phyloP scores from a whole-genome alignment of 1,140 invertebrate species.

The Atta texana region DNA sequence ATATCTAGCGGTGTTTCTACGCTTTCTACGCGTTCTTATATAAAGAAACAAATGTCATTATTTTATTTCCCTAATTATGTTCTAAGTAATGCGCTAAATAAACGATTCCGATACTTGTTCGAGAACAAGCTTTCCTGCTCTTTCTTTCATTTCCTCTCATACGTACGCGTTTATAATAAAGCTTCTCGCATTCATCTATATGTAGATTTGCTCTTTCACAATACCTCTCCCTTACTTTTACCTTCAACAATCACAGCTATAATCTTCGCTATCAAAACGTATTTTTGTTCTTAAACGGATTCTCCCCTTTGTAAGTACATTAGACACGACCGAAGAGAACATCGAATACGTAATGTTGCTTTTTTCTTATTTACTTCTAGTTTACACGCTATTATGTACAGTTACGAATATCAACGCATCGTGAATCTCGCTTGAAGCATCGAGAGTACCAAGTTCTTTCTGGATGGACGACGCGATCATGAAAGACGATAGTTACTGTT shows the following conservation, averaged over 20 bases:
- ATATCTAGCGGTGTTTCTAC: constrained; percentile 62
- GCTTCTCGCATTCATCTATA: constrained; percentile 2
- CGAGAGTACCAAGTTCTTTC: constrained; percentile 65
- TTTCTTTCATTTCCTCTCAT: constrained; percentile 44
- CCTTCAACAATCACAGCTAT: constrained; percentile 52
- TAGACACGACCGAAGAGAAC: constrained; percentile 74
- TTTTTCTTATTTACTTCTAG: constrained; percentile 67
- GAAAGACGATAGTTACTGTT: constrained; percentile 74
- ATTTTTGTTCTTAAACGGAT: constrained; percentile 43
- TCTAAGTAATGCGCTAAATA: constrained; percentile 66
- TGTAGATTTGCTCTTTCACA: constrained; percentile 30
- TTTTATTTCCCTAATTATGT: constrained; percentile 55
- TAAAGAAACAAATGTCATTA: constrained; percentile 70
- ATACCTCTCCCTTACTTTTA: constrained; percentile 13
- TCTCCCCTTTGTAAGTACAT: constrained; percentile 70
- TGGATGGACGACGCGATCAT: constrained; percentile 60
- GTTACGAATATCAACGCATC: constrained; percentile 69
- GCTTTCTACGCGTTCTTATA: constrained; percentile 64
- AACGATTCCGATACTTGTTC: constrained; percentile 64
- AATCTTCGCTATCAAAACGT: constrained; percentile 46
- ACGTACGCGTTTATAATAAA: constrained; percentile 19
- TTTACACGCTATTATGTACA: constrained; percentile 77
- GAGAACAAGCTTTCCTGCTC: constrained; percentile 60
- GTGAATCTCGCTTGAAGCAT: constrained; percentile 50
- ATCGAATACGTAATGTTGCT: constrained; percentile 65